phyloP scores from a whole-genome alignment of 2,888 invertebrate species.

The Penaeus monodon region DNA sequence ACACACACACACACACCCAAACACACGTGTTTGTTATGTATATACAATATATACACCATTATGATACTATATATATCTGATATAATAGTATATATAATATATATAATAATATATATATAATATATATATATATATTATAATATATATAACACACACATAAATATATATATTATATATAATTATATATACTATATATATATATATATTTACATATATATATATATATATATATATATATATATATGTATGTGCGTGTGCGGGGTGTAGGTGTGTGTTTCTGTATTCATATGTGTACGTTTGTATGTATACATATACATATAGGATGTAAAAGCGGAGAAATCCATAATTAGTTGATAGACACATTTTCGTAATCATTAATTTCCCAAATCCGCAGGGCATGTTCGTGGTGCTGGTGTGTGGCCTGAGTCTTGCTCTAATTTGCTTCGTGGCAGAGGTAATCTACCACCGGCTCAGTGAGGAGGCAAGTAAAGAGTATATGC shows the following conservation, averaged over 20 bases:
- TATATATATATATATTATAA: too few species aligned
- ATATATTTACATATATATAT: background rate
- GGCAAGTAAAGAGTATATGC: too few species aligned
- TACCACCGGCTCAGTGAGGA: too few species aligned
- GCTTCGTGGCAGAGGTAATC: too few species aligned
- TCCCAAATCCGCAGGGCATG: too few species aligned
- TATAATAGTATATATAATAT: slow-evolving; percentile 21
- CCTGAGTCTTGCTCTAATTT: too few species aligned
- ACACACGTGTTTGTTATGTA: background rate
- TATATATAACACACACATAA: background rate
- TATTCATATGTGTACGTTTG: slow-evolving; percentile 12
- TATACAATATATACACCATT: slow-evolving; percentile 27
- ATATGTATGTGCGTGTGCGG: background rate
- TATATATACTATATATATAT: background rate
- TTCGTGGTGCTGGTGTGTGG: too few species aligned
- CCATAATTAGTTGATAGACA: too few species aligned
- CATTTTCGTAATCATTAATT: background rate
- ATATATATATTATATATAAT: background rate
- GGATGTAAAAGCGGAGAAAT: too few species aligned
- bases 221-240: background rate
- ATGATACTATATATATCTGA: slow-evolving; percentile 25
- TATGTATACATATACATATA: slow-evolving; percentile 30
- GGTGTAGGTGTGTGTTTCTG: slow-evolving; percentile 1
- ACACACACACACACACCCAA: background rate
- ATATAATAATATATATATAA: too few species aligned